phyloP scores from a whole-genome alignment of 2,113 vertebrate genomes.

The human region DNA sequence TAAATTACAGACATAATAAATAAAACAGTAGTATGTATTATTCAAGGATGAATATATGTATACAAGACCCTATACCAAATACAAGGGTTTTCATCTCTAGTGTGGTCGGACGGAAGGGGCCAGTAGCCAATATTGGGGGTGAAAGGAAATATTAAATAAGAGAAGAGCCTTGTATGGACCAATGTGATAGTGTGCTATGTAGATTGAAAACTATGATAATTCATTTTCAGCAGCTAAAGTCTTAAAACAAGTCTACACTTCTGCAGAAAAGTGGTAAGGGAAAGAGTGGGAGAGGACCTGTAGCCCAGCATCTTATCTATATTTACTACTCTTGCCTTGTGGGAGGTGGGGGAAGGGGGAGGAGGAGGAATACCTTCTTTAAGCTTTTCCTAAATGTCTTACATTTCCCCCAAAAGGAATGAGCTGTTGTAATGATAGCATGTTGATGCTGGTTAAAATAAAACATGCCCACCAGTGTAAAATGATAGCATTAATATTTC shows the following conservation, averaged over 20 bases:
- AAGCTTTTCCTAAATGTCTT: slow-evolving; percentile 63
- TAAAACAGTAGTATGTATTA: background rate
- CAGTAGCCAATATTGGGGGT: background rate
- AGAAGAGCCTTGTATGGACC: background rate
- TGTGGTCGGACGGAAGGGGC: background rate
- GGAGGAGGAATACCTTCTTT: background rate
- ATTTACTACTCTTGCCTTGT: background rate
- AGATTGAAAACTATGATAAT: background rate
- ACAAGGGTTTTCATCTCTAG: background rate
- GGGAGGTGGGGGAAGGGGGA: background rate
- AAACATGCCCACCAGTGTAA: slow-evolving; percentile 81
- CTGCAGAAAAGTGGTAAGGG: background rate
- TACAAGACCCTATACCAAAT: background rate
- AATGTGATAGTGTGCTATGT: background rate
- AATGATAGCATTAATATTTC: slow-evolving; percentile 81
- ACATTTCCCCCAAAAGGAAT: slow-evolving; percentile 61
- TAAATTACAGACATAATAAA: background rate
- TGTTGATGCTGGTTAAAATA: slow-evolving; percentile 81
- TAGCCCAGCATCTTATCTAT: background rate
- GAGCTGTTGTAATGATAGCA: slow-evolving; percentile 66
- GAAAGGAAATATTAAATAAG: background rate
- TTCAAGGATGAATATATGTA: background rate
- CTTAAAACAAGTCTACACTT: background rate
- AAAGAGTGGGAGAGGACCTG: background rate
- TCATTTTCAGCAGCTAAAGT: background rate